Percentiles rank a stretch among this genome's conserved stretches.
These are phyloP conservation scores for Simalia tracyae DNA, from an alignment of 2,797 vertebrate species.

Conservation along the genomic window DNA sequence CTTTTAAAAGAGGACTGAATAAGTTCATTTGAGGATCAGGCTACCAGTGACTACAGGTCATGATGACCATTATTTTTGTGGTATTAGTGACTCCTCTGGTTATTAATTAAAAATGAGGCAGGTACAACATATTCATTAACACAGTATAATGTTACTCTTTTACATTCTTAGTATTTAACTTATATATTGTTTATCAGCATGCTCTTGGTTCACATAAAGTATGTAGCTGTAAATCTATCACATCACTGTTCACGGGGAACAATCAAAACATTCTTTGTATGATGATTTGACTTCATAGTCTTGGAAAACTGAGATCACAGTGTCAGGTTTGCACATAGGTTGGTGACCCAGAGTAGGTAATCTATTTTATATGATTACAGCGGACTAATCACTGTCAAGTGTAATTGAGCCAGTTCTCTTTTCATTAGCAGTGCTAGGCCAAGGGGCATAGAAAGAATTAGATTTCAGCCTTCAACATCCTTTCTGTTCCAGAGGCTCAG, in stretches of 20 bases:
- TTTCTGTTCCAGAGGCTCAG: conserved; percentile 3
- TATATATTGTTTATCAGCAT: not conserved
- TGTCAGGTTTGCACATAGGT: conserved; percentile 9
- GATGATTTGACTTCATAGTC: not conserved
- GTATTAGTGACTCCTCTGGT: no score
- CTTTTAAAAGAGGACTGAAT: no score
- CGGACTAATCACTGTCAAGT: conserved; percentile 2
- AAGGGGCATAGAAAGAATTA: not conserved
- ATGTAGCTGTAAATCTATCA: not conserved
- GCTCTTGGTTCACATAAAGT: no score
- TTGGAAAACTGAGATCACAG: not conserved
- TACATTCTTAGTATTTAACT: not conserved
- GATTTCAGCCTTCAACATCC: not conserved
- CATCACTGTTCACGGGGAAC: not conserved
- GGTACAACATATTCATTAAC: not conserved
- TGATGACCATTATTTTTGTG: no score
- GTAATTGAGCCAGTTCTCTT: not conserved
- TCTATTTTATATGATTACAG: not conserved
- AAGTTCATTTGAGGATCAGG: no score
- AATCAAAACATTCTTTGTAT: not conserved
- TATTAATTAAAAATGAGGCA: not conserved
- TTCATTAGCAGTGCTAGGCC: not conserved
- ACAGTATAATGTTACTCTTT: not conserved
- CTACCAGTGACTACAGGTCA: no score
- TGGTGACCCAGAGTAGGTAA: not conserved